Evolutionary conservation across 2,113 vertebrate genomes (phyloP), one percentile per base, ranked within the genome.

Genomic region (Stigmatopora argus): DNA sequence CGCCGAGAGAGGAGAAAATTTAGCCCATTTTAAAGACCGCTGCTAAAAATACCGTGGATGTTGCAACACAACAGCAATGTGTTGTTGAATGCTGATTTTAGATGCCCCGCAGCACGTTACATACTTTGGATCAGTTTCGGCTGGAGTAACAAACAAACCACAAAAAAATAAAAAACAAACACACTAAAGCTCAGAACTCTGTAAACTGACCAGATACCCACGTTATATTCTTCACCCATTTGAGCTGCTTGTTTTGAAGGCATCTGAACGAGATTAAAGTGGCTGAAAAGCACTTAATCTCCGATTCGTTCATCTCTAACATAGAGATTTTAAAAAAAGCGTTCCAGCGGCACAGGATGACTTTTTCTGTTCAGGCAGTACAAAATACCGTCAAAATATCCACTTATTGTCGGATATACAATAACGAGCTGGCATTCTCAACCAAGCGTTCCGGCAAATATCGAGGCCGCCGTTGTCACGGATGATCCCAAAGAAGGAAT

Each of bases 31-130:
- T 69, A 45, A 45, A 26, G 45, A 58, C 47, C 35, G 4, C 44
- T 26, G 67, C 74, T 83, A 83, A 83, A 89, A 87, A 78, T 82
- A 85, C 34, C 21, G 67, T 51, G 77, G 73, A 83, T 88, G 85
- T 65, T 88, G 87, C 83, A 89, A 86, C 69, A 74, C 31, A 58
- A 73, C 57, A 53, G 84, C 83, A 89, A 86, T 57, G 34, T 66
- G 72, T 64, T 82, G 75, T 72, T 72, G 57, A 82, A 44, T 69
- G 70, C 62, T 31, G 19, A 17, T 75, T 74, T 63, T 75, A 69
- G 57, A 70, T 72, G 41, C 67, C 64, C 76, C 71, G 23, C 3
- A 68, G 66, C 66, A 61, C 62, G 44, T 23, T 4, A 6, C 21
- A 12, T 45, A 45, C 61, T 75, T 70, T 53, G 64, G 71, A 80